Conservation (phyloP, 2,888 invertebrate species). For the Pomacea canaliculata region DNA sequence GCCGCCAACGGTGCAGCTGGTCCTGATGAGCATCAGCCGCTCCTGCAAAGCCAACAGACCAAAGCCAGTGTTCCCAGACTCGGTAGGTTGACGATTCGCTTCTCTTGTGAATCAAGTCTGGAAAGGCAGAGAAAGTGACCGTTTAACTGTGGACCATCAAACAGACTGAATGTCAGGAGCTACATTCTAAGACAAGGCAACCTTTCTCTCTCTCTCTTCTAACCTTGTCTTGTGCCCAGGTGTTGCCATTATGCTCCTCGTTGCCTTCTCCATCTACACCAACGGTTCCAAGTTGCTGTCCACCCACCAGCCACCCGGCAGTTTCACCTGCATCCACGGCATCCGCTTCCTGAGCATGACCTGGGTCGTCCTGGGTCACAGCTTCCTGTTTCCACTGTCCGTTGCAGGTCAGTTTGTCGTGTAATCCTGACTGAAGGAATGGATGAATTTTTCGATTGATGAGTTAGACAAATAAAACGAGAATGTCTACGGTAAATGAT, state of each 20-base stretch:
- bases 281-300: conserved; percentile 51
- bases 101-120: not conserved
- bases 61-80: not conserved
- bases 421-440: not conserved
- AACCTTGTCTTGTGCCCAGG: not conserved
- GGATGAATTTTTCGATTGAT: not conserved
- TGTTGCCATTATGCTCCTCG: conserved; percentile 8
- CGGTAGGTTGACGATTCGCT: not conserved
- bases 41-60: conserved; percentile 10
- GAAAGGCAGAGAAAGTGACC: not conserved
- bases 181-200: too few relatives aligned
- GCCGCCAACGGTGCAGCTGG: not conserved
- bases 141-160: too few relatives aligned
- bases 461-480: not conserved
- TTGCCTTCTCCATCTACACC: conserved; percentile 50
- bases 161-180: too few relatives aligned
- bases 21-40: not conserved
- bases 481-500: too few relatives aligned
- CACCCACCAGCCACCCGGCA: conserved; percentile 43
- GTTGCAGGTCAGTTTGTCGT: conserved; percentile 5
- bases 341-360: conserved; percentile 73
- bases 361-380: conserved; percentile 65
- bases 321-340: conserved; percentile 79
- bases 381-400: conserved; percentile 34
- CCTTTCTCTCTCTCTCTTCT: too few relatives aligned